Base-by-base conservation (phyloP, 2,888 invertebrate genomes). In the Meiosimyza platycephala region DNA sequence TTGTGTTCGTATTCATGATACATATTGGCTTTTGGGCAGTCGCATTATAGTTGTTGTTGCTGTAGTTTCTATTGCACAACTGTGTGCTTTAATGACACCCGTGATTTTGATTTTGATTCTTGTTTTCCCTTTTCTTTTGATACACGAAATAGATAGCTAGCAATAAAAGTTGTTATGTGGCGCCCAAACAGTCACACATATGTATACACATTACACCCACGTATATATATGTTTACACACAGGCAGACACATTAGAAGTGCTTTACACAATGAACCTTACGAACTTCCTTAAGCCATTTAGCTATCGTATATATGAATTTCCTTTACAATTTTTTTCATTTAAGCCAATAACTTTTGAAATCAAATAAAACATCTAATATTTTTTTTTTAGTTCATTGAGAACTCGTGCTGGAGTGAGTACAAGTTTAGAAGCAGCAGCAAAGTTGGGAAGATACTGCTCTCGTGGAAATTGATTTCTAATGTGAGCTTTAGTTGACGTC, bases 1-100 rank as follows among this genome's bases (percentile, higher is more conserved):
- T 28, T 13, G 28, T 51, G 52, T 66, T 33, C n/a, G 7, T 52
- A 54, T 52, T 54, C 54, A 33, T 15, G 13, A 15, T 12, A n/a
- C n/a, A n/a, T n/a, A 22, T 52, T 52, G 40, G 22, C 55, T 47
- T 55, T 67, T 55, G 11, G 47, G 47, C 47, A 55, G 16, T 33
- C n/a, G 48, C 18, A 50, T 50, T 50, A 13, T 51, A 22, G 40
- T 40, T 52, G 33, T 15, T 12, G 52, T 52, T 15, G 28, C 22
- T 65, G 65, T 65, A 3, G 65, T n/a, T 40, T 15, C 9, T 40
- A 40, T 47, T 63, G 40, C 18, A 13, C 52, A 33, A 28, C 59
- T 60, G 59, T 28, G 28, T 52, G 52, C 52, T 65, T 51, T 28
- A 65, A 65, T 64, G 65, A 33, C 65, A n/a, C 52, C 50, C 65